phyloP scores from a whole-genome alignment of 1,140 invertebrate species.

The Cecropterus lyciades region DNA sequence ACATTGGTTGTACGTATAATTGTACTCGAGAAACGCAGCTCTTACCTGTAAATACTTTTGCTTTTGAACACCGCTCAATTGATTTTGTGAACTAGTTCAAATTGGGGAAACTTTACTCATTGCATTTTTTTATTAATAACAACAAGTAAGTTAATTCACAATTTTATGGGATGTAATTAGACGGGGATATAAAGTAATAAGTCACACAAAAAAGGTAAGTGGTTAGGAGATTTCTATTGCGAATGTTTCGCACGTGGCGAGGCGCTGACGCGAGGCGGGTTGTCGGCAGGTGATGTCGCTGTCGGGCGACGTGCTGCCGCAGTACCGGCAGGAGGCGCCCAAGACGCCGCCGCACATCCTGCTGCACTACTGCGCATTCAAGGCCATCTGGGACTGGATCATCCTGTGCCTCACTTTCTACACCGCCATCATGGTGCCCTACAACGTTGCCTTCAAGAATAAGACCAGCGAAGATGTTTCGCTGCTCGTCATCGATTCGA shows the following conservation, averaged over 20 bases:
- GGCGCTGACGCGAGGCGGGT: slow-evolving; percentile 13
- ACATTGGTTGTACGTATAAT: background rate
- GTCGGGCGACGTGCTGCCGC: slow-evolving; percentile 95
- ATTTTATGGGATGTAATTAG: background rate
- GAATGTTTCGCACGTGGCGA: background rate
- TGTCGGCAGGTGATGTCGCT: slow-evolving; percentile 76
- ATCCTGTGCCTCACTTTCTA: slow-evolving; percentile 99
- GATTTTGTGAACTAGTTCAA: background rate
- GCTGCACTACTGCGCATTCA: slow-evolving; percentile 99
- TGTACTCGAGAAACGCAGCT: background rate
- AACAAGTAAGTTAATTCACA: background rate
- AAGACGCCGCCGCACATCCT: slow-evolving; percentile 99
- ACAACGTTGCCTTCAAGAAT: slow-evolving; percentile 99
- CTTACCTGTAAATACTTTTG: slow-evolving; percentile 2
- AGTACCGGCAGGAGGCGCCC: slow-evolving; percentile 99
- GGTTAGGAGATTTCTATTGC: background rate
- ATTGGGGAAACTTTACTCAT: background rate
- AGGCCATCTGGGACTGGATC: slow-evolving; percentile 99
- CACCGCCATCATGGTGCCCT: slow-evolving; percentile 99
- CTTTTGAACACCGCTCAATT: slow-evolving; percentile 3
- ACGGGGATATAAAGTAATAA: background rate
- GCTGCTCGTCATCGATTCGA: slow-evolving; percentile 98
- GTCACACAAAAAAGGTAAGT: slow-evolving; percentile 7
- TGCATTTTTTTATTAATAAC: background rate
- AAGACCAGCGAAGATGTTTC: slow-evolving; percentile 99